Percentiles rank a stretch among this genome's conserved stretches.
Conservation (phyloP, 1,140 invertebrate species). For the Temnothorax longispinosus region DNA sequence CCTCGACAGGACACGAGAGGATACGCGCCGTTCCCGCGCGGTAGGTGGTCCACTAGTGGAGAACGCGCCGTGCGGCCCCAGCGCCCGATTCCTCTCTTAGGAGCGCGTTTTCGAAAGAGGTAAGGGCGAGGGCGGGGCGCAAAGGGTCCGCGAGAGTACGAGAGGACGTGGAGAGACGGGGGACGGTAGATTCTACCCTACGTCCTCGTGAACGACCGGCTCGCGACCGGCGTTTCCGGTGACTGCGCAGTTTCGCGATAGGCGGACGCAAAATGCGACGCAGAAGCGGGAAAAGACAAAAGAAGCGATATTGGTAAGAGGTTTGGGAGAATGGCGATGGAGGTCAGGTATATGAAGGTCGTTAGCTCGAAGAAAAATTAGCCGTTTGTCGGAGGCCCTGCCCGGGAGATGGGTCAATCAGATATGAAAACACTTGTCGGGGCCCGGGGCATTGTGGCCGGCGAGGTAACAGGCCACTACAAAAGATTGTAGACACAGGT, state of each 20-base stretch:
- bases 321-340: neutral
- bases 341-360: conserved; percentile 77
- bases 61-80: neutral
- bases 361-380: conserved; percentile 83
- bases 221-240: conserved; percentile 45
- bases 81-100: conserved; percentile 17
- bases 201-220: neutral
- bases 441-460: conserved; percentile 76
- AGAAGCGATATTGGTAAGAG: conserved; percentile 46
- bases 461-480: conserved; percentile 74
- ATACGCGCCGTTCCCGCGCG: conserved; percentile 39
- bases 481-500: conserved; percentile 80
- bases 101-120: conserved; percentile 17
- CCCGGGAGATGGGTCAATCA: conserved; percentile 82
- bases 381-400: conserved; percentile 76
- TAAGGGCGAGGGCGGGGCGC: neutral
- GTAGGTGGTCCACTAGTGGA: conserved; percentile 52
- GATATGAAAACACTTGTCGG: conserved; percentile 83
- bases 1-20: conserved; percentile 49
- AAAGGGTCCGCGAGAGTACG: neutral
- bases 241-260: conserved; percentile 43
- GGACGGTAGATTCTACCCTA: neutral
- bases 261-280: neutral
- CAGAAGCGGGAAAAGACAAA: conserved; percentile 50
- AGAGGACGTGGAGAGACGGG: no score